Evolutionary conservation across 1,140 invertebrate genomes (phyloP), one percentile per base, ranked within the genome.

Genomic region (Cyphomyrmex costatus): DNA sequence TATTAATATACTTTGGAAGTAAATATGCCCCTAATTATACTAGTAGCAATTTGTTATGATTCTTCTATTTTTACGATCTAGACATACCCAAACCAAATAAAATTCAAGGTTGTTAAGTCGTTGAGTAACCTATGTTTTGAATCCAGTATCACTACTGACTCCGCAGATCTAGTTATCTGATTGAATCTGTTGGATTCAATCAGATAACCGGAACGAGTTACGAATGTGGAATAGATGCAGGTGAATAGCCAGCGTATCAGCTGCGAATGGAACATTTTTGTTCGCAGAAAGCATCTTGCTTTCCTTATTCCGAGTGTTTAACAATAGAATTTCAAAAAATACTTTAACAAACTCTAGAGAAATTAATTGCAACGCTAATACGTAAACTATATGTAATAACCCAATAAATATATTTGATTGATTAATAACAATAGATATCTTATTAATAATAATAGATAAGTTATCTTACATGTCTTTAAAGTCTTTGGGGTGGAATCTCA

Each of bases 181-280:
- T 66, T 12, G n/a, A 66, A 66, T 42, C 53, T 14, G 4, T 10
- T 7, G 14, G 53, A 76, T 76, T 24, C 76, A 66, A 79, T 79
- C 63, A 79, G 46, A 68, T 79, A 79, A 68, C 27, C 30, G 16
- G n/a, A 68, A 53, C 46, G 46, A 79, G 61, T 79, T 66, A 33
- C 5, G 46, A 66, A 42, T 16, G 30, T 19, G n/a, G 61, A 66
- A 79, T 79, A 65, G 14, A 68, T 14, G 46, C 61, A 36, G 61
- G n/a, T 68, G 65, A 66, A 68, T 33, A 68, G 63, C 61, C 61
- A 6, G 7, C 14, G 30, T 51, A 66, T 21, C 5, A 16, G 51
- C 19, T 42, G 46, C 27, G 33, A 60, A 36, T 33, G 3, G 3
- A 30, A n/a, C 19, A 42, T 30, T 78, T 78, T 33, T 3, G 7